These are phyloP conservation scores for Sceloporus undulatus DNA, from an alignment of 2,113 vertebrate genomes.

Conservation along the genomic window DNA sequence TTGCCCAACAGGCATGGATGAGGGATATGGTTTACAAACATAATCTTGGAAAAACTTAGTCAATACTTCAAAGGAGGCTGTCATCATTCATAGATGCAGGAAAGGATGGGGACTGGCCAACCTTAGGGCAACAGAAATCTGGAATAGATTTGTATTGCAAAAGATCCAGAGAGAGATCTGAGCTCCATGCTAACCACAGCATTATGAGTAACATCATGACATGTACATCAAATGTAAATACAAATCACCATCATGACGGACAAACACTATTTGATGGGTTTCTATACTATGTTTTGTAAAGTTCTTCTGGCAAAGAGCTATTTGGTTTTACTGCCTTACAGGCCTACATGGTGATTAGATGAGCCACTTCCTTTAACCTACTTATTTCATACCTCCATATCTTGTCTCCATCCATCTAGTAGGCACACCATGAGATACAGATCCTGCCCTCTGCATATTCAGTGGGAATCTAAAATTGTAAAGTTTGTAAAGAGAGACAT, in stretches of 20 bases:
- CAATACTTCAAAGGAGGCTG: neutral
- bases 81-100: neutral
- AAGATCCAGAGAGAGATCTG: neutral
- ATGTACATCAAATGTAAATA: neutral
- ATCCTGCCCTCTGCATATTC: constrained; percentile 58
- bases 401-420: constrained; percentile 47
- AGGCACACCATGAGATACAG: constrained; percentile 52
- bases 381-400: constrained; percentile 69
- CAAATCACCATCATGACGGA: neutral
- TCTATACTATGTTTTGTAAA: neutral
- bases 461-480: constrained; percentile 69
- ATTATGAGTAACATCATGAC: constrained; percentile 4
- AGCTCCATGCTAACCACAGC: constrained; percentile 10
- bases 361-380: constrained; percentile 9
- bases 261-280: neutral
- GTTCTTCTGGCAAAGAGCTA: neutral
- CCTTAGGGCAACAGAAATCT: neutral
- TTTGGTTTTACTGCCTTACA: neutral
- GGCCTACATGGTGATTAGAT: too few relatives aligned
- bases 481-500: constrained; percentile 49
- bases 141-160: constrained; percentile 15
- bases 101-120: neutral
- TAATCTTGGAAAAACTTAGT: neutral
- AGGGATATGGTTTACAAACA: neutral
- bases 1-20: neutral